Base-by-base conservation (phyloP, 2,888 invertebrate genomes). In the Taphrorychus bicolor region DNA sequence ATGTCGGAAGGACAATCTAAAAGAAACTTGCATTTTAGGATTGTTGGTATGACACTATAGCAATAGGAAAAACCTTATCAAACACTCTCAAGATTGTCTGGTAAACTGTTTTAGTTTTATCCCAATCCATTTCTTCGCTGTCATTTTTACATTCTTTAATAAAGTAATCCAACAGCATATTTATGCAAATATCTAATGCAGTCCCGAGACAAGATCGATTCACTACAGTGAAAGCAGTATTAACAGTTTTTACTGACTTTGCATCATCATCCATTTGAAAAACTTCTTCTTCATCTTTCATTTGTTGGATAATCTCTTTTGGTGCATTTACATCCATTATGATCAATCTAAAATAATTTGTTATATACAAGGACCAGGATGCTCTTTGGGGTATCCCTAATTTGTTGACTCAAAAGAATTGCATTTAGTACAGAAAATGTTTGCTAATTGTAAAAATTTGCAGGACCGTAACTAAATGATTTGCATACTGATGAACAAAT, bases 151-250 rank as follows among this genome's bases (percentile, higher is more conserved):
- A 85, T 72, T 87, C 86, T 9, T 85, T 82, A 60, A 89, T 83
- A 51, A 94, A 82, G 84, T 90, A 95, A 62, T 84, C 83, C 48
- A 93, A 87, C 66, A 95, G 78, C 76, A 90, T 87, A 59, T 89
- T 82, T 87, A 97, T 88, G 75, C 93, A 89, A 59, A 90, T 84
- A 81, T 97, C 97, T 23, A 97, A 82, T 41, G 87, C 87, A 72
- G 88, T 85, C 0, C 88, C 89, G 56, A 87, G 54, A 5, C 14
- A 63, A 42, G 63, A 69, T 41, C 74, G 67, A 41, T 75, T 71
- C 5, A 75, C 74, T 60, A 56, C 59, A 70, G 80, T 75, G 69
- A 82, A 82, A 42, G 80, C 78, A 1, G 83, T 75, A 7, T 69
- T 70, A 7, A 66, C 56, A 17, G 74, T 70, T 49, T 63, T 72